Evolutionary conservation across 2,797 vertebrate species (phyloP).

Genomic region (Lithobates sylvaticus): DNA sequence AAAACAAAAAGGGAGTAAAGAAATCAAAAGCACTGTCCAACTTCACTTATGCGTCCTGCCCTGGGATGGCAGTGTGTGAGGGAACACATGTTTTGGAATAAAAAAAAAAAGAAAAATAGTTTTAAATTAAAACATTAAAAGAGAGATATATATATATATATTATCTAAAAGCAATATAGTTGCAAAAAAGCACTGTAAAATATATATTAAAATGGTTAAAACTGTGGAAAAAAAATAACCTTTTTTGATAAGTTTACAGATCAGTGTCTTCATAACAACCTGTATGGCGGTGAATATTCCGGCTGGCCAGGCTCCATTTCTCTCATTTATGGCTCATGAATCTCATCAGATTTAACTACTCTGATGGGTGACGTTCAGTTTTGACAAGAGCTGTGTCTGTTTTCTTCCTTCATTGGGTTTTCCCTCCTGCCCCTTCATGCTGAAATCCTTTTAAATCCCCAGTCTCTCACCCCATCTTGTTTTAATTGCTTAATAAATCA

Average conservation of each 20-base stretch:
- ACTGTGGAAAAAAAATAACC: conserved; percentile 86
- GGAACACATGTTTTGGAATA: conserved; percentile 72
- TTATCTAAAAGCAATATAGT: conserved; percentile 92
- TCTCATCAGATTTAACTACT: conserved; percentile 49
- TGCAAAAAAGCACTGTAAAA: conserved; percentile 93
- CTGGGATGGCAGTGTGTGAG: conserved; percentile 75
- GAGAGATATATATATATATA: conserved; percentile 87
- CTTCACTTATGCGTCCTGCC: conserved; percentile 87
- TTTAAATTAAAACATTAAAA: conserved; percentile 71
- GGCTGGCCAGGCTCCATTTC: conserved; percentile 86
- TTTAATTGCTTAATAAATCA: conserved; percentile 46
- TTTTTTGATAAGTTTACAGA: conserved; percentile 90
- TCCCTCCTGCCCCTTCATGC: conserved; percentile 59
- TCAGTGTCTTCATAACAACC: conserved; percentile 85
- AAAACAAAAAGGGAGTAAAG: conserved; percentile 81
- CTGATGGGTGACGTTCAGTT: conserved; percentile 45
- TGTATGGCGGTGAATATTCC: conserved; percentile 84
- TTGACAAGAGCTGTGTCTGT: conserved; percentile 53
- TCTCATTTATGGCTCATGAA: conserved; percentile 81
- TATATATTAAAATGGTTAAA: conserved; percentile 92
- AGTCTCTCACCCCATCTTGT: conserved; percentile 77
- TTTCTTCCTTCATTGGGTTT: conserved; percentile 54
- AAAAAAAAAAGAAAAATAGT: conserved; percentile 81
- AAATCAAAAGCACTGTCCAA: conserved; percentile 84
- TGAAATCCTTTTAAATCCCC: conserved; percentile 82